Evolutionary conservation across 2,797 vertebrate genomes (phyloP), one percentile per base, ranked within the genome.

Genomic region (Acanthis flammea): DNA sequence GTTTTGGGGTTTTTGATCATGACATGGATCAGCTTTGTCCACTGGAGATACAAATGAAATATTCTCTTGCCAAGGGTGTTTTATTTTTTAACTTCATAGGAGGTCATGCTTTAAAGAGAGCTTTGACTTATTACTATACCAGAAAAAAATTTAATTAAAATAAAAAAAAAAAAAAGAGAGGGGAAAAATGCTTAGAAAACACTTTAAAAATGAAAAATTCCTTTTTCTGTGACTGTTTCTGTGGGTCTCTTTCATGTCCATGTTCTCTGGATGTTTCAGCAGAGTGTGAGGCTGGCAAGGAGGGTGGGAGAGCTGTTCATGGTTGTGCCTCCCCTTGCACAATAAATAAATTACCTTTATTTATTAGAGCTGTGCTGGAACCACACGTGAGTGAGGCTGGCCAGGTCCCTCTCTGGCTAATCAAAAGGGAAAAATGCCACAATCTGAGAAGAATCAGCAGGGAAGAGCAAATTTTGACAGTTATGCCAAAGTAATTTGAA

Each of bases 401-500:
- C 60, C 54, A 62, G 42, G 42, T 42, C 44, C 87, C n/a, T 51
- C 9, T 2, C 80, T 53, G 61, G 31, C 33, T 93, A 4, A 45
- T 48, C 61, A 61, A n/a, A 24, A 51, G 14, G 44, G 42, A 61
- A 41, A 80, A 84, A 70, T 37, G 54, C 33, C 66, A 65, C 2
- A 1, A 7, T 33, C 63, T 78, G 74, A 75, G 41, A 31, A 44
- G 47, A 90, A 90, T 66, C 70, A 87, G 39, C 67, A 33, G 28
- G 51, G 45, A 71, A 80, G 55, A 71, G 75, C 57, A 55, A 55
- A 83, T 79, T 85, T 39, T 73, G 68, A 45, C 78, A 88, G 48
- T 39, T 76, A 8, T 37, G 48, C 35, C 19, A n/a, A 73, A 62
- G 39, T 58, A 78, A 92, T 87, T 89, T 62, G 87, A 91, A 70